Evolutionary conservation across 2,888 invertebrate genomes (phyloP).

Genomic region (Acholoe squamosa): DNA sequence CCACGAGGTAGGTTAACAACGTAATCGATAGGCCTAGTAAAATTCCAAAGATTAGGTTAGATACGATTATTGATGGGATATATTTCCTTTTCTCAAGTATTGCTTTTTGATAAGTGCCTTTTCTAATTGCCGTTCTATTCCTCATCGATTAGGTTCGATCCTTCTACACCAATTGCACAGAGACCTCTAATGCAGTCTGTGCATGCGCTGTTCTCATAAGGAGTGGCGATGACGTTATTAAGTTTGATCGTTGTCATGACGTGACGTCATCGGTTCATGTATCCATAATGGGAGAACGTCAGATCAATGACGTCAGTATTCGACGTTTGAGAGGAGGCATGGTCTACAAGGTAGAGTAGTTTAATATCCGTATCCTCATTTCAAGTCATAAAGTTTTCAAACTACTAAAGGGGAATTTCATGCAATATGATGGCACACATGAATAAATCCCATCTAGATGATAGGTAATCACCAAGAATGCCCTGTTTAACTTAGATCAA

Average conservation of each 20-base stretch:
- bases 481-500: neutral
- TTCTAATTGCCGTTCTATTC: too few species aligned
- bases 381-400: too few species aligned
- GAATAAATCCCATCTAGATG: neutral
- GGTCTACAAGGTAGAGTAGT: conserved; percentile 65
- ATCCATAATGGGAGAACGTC: neutral
- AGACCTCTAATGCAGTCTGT: conserved; percentile 68
- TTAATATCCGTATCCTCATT: neutral
- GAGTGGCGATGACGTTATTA: conserved; percentile 74
- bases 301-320: conserved; percentile 67
- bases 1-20: conserved; percentile 73
- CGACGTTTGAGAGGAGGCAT: conserved; percentile 71
- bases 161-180: conserved; percentile 70
- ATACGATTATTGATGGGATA: too few species aligned
- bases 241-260: conserved; percentile 71
- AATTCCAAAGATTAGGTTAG: too few species aligned
- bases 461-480: neutral
- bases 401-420: too few species aligned
- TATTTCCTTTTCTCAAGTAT: too few species aligned
- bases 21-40: too few species aligned
- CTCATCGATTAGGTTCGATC: conserved; percentile 69
- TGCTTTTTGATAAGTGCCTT: too few species aligned
- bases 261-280: conserved; percentile 69
- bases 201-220: conserved; percentile 73
- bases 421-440: too few species aligned